Percentiles rank a stretch among this genome's conserved stretches.
These are phyloP conservation scores for Battus philenor DNA, from an alignment of 1,140 invertebrate species.

Conservation along the genomic window DNA sequence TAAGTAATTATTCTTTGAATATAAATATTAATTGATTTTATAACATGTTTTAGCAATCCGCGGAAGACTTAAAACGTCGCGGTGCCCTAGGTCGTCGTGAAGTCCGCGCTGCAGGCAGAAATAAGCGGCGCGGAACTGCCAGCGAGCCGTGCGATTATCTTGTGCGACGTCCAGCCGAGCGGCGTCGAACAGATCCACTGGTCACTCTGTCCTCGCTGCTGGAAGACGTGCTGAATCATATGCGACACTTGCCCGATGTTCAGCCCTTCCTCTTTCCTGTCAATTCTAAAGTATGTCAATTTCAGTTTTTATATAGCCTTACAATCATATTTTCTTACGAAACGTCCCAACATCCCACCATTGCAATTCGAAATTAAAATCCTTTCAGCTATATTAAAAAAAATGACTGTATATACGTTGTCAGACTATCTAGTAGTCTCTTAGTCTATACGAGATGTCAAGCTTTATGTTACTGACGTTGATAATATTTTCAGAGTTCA, in stretches of 20 bases:
- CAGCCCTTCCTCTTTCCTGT: constrained; percentile 96
- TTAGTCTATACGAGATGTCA: too few relatives aligned
- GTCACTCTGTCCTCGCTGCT: constrained; percentile 95
- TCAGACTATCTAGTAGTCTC: too few relatives aligned
- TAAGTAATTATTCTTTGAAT: too few relatives aligned
- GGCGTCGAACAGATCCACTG: constrained; percentile 95
- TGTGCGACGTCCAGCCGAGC: constrained; percentile 91
- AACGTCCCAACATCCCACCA: too few relatives aligned
- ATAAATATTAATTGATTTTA: too few relatives aligned
- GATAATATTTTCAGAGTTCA: too few relatives aligned
- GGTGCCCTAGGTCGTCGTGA: constrained; percentile 87
- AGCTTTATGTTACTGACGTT: too few relatives aligned
- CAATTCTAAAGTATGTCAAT: constrained; percentile 85
- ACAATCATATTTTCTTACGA: too few relatives aligned
- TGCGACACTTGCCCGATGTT: constrained; percentile 94
- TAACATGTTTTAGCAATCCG: constrained; percentile 81
- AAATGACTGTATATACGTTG: too few relatives aligned
- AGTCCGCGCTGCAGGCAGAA: constrained; percentile 86
- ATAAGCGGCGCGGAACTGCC: constrained; percentile 75
- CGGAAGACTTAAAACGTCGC: constrained; percentile 87
- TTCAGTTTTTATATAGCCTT: too few relatives aligned
- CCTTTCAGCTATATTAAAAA: too few relatives aligned
- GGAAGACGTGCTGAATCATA: constrained; percentile 95
- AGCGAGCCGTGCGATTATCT: constrained; percentile 91
- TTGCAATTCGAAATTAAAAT: too few relatives aligned